A percentile compares a stretch with the other conserved stretches of the same genome.
Evolutionary conservation across 1,140 invertebrate genomes (phyloP).

Genomic region (Copidosoma floridanum): DNA sequence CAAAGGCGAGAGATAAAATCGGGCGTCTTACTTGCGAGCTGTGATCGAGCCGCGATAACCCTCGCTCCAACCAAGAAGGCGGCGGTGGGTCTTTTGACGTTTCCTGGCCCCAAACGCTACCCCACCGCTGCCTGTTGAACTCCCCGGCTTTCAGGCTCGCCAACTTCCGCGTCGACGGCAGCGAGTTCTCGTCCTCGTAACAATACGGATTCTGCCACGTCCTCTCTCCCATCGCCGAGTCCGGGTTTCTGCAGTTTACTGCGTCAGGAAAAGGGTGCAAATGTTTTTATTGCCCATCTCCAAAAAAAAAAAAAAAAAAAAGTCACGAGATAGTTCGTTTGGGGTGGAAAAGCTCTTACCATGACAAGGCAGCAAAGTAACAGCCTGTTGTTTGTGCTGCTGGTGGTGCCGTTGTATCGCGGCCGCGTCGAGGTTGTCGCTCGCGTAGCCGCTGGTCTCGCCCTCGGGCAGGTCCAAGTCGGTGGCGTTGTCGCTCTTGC

Average conservation of each 20-base stretch:
- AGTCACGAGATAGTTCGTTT: no score
- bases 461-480: slow-evolving; percentile 61
- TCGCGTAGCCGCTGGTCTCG: slow-evolving; percentile 71
- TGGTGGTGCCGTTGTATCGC: slow-evolving; percentile 63
- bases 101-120: slow-evolving; percentile 68
- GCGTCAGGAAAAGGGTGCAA: no score
- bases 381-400: slow-evolving; percentile 64
- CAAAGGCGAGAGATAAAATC: no score
- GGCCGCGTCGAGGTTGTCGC: slow-evolving; percentile 61
- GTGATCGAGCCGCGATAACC: slow-evolving; percentile 52
- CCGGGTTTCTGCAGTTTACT: slow-evolving; percentile 27
- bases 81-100: slow-evolving; percentile 45
- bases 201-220: slow-evolving; percentile 49
- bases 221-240: slow-evolving; percentile 35
- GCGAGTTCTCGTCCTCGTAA: slow-evolving; percentile 41
- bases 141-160: slow-evolving; percentile 52
- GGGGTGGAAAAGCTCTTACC: slow-evolving; percentile 12
- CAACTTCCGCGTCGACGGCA: slow-evolving; percentile 43
- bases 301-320: no score
- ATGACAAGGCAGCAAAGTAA: slow-evolving; percentile 23
- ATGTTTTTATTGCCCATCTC: no score
- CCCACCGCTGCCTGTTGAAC: slow-evolving; percentile 68
- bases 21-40: slow-evolving; percentile 48
- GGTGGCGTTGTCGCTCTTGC: slow-evolving; percentile 21
- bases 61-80: slow-evolving; percentile 66